Evolutionary conservation across 1,140 invertebrate species (phyloP), one percentile per base, ranked within the genome.

Genomic region (Drosophila pseudoobscura): DNA sequence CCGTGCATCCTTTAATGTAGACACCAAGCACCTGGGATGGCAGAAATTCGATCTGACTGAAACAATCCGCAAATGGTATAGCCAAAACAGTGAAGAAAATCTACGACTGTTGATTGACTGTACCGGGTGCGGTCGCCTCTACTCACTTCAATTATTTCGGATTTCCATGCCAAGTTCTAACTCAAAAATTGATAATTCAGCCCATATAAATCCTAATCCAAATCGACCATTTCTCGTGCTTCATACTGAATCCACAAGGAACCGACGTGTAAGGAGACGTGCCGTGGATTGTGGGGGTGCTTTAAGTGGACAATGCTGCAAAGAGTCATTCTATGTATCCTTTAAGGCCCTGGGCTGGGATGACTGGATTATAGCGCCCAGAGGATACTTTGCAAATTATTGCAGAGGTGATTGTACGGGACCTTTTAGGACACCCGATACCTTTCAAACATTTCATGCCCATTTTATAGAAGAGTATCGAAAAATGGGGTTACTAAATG

Each of bases 351-450:
- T 98, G 13, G 97, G 97, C 58, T 98, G 97, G 97, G 97, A 98
- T 90, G 97, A 98, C 92, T 98, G 97, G 96, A 97, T 99, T 83
- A 97, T 98, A 68, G 97, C 96, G 41, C 97, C 97, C 5, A 93
- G 94, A 85, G 95, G 95, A 91, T 98, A 98, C 92, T 96, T 96
- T 92, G 97, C 97, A n/a, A 98, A 98, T 92, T 98, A 98, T 92
- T 98, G 97, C 92, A 94, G 95, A 78, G 97, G 97, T 49, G 96
- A 97, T 79, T 98, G 97, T 91, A 92, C 92, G 13, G 95, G 94
- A 29, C 92, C 93, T 3, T 94, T 96, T 71, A 94, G 96, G 53
- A 96, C 96, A 20, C 96, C 96, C 17, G 96, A 97, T 91, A 95
- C 96, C 41, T 97, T 96, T 93, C 94, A 95, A 90, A 97, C 95